Conservation (phyloP, 1,140 invertebrate genomes). For the Diabrotica undecimpunctata region DNA sequence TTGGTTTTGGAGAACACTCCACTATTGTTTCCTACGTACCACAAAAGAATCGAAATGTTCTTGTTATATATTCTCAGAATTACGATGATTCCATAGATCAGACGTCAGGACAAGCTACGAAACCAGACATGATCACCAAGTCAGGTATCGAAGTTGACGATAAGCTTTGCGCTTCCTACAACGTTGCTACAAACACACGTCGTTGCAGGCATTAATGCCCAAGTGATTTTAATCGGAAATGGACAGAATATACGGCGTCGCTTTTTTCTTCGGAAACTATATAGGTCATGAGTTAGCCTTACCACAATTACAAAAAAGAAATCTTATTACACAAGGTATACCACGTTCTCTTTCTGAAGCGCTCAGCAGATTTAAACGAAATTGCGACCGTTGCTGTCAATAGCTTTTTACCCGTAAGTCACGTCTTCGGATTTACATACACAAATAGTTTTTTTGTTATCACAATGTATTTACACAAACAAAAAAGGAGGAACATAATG, state of each 20-base stretch:
- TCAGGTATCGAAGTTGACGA: constrained; percentile 20
- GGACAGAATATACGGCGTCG: neutral
- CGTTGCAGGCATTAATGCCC: neutral
- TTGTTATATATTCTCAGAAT: no score
- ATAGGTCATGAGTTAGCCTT: neutral
- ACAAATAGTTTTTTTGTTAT: no score
- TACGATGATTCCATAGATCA: no score
- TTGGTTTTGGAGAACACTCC: no score
- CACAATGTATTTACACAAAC: no score
- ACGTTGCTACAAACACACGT: constrained; percentile 16
- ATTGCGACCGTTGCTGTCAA: no score
- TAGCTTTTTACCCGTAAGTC: no score
- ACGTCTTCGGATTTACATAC: no score
- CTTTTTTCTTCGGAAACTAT: neutral
- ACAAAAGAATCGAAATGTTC: no score
- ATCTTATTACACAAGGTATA: neutral
- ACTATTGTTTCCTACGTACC: no score
- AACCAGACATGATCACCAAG: constrained; percentile 24
- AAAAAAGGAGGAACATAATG: no score
- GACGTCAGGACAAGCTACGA: neutral
- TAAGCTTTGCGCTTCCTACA: constrained; percentile 18
- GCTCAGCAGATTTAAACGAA: neutral
- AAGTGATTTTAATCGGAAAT: neutral
- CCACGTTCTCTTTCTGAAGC: neutral
- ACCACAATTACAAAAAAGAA: no score